Evolutionary conservation across 2,888 invertebrate species (phyloP).

Genomic region (Rotaria sp.): DNA sequence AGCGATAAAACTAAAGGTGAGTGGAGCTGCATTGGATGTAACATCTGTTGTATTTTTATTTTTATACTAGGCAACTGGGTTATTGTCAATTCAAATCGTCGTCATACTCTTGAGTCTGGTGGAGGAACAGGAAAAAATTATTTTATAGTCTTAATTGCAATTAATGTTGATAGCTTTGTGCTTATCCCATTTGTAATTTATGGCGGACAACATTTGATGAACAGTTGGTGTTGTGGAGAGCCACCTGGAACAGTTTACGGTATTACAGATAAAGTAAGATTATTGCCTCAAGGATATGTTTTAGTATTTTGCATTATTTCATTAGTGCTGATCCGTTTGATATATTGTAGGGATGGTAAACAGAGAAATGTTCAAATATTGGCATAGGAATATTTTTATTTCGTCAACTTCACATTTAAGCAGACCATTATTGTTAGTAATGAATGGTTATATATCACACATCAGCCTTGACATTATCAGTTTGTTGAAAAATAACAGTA

Average conservation of each 20-base stretch:
- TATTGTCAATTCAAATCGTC: not conserved
- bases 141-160: not conserved
- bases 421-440: not conserved
- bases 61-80: not conserved
- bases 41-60: too few species aligned
- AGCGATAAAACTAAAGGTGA: not conserved
- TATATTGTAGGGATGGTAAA: not conserved
- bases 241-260: not conserved
- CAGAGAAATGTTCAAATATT: not conserved
- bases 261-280: not conserved
- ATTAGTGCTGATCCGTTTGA: too few species aligned
- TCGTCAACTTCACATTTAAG: not conserved
- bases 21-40: too few species aligned
- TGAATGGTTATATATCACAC: not conserved
- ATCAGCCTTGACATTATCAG: not conserved
- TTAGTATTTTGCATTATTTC: not conserved
- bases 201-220: not conserved
- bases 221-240: not conserved
- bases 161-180: not conserved
- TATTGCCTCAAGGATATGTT: not conserved
- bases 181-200: not conserved
- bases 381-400: not conserved
- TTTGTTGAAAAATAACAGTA: not conserved
- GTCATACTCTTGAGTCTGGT: not conserved
- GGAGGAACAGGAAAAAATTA: not conserved